Conservation (phyloP, 2,888 invertebrate genomes). For the Petrolisthes manimaculis region DNA sequence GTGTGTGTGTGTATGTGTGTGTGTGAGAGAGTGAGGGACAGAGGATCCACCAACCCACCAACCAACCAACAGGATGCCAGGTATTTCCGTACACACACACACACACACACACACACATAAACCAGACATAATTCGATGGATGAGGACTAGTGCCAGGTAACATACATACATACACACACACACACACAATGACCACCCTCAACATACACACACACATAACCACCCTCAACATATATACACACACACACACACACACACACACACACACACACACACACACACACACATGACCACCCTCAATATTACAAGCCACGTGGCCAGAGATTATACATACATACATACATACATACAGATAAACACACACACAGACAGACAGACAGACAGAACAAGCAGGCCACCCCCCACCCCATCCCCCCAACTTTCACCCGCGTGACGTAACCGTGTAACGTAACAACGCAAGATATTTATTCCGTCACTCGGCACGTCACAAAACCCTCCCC, state of each 20-base stretch:
- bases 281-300: constrained; percentile 1
- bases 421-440: not conserved
- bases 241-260: constrained; percentile 29
- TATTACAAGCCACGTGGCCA: not conserved
- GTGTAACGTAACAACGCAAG: not conserved
- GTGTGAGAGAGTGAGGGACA: not conserved
- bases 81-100: not conserved
- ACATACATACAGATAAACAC: not conserved
- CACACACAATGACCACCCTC: constrained; percentile 16
- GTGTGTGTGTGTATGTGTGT: not conserved
- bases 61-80: no score
- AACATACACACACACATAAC: constrained; percentile 18
- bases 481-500: not conserved
- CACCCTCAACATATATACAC: not conserved
- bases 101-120: not conserved
- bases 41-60: not conserved
- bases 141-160: not conserved
- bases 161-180: constrained; percentile 31
- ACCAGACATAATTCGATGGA: not conserved
- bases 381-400: not conserved
- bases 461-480: not conserved
- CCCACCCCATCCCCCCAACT: not conserved
- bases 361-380: constrained; percentile 12
- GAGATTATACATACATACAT: not conserved
- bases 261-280: constrained; percentile 24